A percentile compares a stretch with the other conserved stretches of the same genome.
Conservation (phyloP, 2,797 vertebrate genomes). For the Acanthiza pusilla region DNA sequence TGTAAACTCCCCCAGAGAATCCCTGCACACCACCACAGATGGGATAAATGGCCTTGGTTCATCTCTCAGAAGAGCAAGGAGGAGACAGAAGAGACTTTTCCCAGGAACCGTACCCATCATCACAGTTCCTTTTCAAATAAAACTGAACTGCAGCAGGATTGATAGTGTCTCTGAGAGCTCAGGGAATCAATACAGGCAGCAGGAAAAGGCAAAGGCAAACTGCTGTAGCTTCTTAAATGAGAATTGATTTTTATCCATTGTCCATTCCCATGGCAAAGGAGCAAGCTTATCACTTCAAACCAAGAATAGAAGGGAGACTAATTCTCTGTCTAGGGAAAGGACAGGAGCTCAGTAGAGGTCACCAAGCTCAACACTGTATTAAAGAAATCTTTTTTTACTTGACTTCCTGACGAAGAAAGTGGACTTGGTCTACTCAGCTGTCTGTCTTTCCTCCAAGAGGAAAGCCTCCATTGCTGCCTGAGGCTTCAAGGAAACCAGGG, state of each 20-base stretch:
- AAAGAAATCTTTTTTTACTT: neutral
- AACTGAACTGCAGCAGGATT: constrained; percentile 11
- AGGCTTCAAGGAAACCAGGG: neutral
- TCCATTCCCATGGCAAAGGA: constrained; percentile 38
- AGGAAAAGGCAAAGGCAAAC: constrained; percentile 48
- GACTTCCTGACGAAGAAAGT: neutral
- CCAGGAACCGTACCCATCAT: neutral
- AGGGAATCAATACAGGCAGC: constrained; percentile 51
- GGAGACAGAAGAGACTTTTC: neutral
- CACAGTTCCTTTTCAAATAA: constrained; percentile 3
- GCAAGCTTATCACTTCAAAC: constrained; percentile 67
- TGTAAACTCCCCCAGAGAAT: neutral
- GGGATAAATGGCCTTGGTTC: neutral
- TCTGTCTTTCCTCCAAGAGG: neutral
- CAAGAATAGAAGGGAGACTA: constrained; percentile 51
- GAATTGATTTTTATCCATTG: constrained; percentile 70
- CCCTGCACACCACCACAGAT: neutral
- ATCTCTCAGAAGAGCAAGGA: neutral
- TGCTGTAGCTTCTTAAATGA: constrained; percentile 64
- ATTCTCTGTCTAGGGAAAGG: constrained; percentile 54
- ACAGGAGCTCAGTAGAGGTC: constrained; percentile 52
- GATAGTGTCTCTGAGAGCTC: constrained; percentile 11
- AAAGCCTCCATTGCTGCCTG: accelerated
- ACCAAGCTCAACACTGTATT: constrained; percentile 58
- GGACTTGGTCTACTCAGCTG: neutral